phyloP scores from a whole-genome alignment of 1,140 invertebrate genomes.

The Planococcus citri region DNA sequence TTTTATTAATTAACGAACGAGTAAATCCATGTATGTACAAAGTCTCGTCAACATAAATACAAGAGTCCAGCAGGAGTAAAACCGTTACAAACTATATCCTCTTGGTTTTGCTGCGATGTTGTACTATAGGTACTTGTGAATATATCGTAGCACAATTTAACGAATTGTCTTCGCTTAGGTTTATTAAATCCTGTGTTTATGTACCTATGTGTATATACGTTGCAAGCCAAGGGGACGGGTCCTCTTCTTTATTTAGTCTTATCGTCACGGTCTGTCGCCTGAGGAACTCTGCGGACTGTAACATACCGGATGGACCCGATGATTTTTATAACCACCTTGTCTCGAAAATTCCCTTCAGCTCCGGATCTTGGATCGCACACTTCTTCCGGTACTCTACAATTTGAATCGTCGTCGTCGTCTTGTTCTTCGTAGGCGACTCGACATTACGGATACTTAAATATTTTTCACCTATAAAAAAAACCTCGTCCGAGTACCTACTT shows the following conservation, averaged over 20 bases:
- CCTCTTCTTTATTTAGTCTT: slow-evolving; percentile 13
- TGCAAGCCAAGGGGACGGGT: slow-evolving; percentile 1
- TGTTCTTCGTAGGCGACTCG: background rate
- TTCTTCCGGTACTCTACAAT: background rate
- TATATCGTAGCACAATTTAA: background rate
- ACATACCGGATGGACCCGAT: slow-evolving; percentile 18
- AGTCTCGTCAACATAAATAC: too few species aligned
- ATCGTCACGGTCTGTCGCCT: slow-evolving; percentile 13
- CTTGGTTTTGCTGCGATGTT: too few species aligned
- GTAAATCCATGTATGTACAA: too few species aligned
- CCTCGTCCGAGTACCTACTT: too few species aligned
- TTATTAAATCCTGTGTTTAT: too few species aligned
- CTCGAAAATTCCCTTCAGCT: background rate
- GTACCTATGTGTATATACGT: too few species aligned
- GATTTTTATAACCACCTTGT: slow-evolving; percentile 16
- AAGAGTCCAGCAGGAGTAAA: too few species aligned
- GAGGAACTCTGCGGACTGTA: slow-evolving; percentile 10
- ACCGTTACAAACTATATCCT: background rate
- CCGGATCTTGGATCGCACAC: background rate
- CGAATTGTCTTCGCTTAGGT: background rate
- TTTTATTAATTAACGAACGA: too few species aligned
- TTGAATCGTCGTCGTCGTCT: too few species aligned
- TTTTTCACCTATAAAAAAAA: too few species aligned
- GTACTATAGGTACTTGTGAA: too few species aligned
- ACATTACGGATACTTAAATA: too few species aligned